Evolutionary conservation across 1,140 invertebrate genomes (phyloP).

Genomic region (Antheraea mylitta): DNA sequence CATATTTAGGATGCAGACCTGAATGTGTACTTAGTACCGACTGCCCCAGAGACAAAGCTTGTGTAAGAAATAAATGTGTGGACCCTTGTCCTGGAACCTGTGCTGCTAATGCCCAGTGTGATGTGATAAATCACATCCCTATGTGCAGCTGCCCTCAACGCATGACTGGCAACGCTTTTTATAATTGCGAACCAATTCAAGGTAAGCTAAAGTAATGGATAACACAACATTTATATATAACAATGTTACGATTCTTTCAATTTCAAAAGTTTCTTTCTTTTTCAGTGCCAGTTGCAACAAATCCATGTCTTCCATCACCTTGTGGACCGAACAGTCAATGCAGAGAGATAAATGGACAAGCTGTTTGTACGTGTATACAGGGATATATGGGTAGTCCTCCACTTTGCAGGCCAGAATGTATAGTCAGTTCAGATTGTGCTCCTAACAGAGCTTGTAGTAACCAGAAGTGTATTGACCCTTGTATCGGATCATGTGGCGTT

Average conservation of each 20-base stretch:
- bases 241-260: slow-evolving; percentile 5
- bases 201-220: slow-evolving; percentile 31
- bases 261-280: slow-evolving; percentile 5
- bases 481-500: slow-evolving; percentile 82
- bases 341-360: slow-evolving; percentile 81
- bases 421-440: slow-evolving; percentile 80
- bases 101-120: slow-evolving; percentile 83
- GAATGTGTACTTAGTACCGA: slow-evolving; percentile 85
- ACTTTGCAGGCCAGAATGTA: slow-evolving; percentile 81
- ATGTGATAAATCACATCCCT: slow-evolving; percentile 84
- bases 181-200: slow-evolving; percentile 67
- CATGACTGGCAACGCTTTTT: slow-evolving; percentile 82
- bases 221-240: not conserved
- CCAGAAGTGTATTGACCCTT: slow-evolving; percentile 83
- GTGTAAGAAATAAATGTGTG: slow-evolving; percentile 84
- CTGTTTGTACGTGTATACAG: slow-evolving; percentile 82
- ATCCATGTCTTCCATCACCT: slow-evolving; percentile 80
- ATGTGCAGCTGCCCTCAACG: slow-evolving; percentile 85
- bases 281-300: slow-evolving; percentile 56
- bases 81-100: slow-evolving; percentile 86
- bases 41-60: slow-evolving; percentile 84
- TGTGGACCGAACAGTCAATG: slow-evolving; percentile 83
- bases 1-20: slow-evolving; percentile 83
- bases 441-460: slow-evolving; percentile 80
- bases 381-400: slow-evolving; percentile 82